Evolutionary conservation across 2,888 invertebrate species (phyloP).

Genomic region (Ischnus inquisitorius): DNA sequence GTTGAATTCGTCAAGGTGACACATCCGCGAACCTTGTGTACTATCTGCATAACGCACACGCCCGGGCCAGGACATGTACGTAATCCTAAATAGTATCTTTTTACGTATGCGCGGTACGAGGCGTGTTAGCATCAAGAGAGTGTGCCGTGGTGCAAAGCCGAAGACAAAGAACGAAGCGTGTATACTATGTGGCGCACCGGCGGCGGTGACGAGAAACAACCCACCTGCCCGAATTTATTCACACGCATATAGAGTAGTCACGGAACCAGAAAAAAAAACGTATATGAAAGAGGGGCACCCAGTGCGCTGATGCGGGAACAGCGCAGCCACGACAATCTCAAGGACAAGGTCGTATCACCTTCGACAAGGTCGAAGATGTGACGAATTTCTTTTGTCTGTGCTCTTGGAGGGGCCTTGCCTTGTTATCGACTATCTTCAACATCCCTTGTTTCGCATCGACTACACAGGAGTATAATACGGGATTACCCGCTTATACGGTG

Average conservation of each 20-base stretch:
- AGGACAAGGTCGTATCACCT: slow-evolving; percentile 60
- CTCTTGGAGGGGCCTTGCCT: background rate
- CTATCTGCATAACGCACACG: slow-evolving; percentile 10
- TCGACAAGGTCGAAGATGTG: slow-evolving; percentile 60
- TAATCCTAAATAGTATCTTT: slow-evolving; percentile 41
- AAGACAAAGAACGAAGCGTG: slow-evolving; percentile 55
- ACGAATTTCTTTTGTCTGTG: slow-evolving; percentile 58
- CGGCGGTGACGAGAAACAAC: slow-evolving; percentile 33
- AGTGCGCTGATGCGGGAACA: slow-evolving; percentile 60
- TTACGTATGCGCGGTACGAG: slow-evolving; percentile 32
- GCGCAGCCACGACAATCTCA: slow-evolving; percentile 57
- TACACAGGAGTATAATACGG: background rate
- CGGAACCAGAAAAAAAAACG: slow-evolving; percentile 28
- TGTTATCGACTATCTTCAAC: slow-evolving; percentile 26
- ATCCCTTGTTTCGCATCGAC: slow-evolving; percentile 32
- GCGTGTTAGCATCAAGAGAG: slow-evolving; percentile 4
- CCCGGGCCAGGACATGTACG: background rate
- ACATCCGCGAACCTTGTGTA: background rate
- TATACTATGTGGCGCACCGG: slow-evolving; percentile 26
- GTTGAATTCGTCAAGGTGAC: slow-evolving; percentile 20
- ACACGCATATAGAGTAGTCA: slow-evolving; percentile 58
- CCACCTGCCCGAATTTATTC: slow-evolving; percentile 67
- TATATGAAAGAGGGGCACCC: slow-evolving; percentile 5
- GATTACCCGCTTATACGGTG: background rate
- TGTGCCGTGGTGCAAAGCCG: background rate